phyloP scores from a whole-genome alignment of 2,113 vertebrate species.

The Daboia siamensis region DNA sequence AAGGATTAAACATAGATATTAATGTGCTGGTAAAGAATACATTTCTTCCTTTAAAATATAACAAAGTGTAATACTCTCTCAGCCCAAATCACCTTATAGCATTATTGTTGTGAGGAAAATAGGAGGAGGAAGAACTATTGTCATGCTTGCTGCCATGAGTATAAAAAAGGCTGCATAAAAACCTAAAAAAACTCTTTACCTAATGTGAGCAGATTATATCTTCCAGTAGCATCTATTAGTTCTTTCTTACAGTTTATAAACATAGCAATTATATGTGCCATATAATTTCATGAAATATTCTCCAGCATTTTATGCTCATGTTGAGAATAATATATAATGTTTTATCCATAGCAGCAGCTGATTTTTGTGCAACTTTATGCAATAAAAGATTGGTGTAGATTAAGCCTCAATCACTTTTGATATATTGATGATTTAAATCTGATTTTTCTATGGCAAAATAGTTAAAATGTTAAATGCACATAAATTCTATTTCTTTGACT shows the following conservation, averaged over 20 bases:
- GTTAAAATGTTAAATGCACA: neutral
- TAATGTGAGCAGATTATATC: constrained; percentile 41
- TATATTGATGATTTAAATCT: neutral
- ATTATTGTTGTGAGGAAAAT: neutral
- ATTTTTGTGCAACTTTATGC: neutral
- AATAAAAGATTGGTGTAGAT: neutral
- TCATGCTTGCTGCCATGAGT: too few relatives aligned
- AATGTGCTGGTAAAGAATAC: constrained; percentile 54
- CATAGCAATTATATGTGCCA: constrained; percentile 1
- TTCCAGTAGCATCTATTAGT: constrained; percentile 37
- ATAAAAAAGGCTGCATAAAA: too few relatives aligned
- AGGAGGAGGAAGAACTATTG: neutral
- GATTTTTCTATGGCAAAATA: neutral
- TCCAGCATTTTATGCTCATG: neutral
- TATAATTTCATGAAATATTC: neutral
- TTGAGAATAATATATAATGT: neutral
- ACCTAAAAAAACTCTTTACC: neutral
- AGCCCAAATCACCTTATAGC: neutral
- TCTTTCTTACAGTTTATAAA: constrained; percentile 33
- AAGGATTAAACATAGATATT: constrained; percentile 43
- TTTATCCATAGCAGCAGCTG: neutral
- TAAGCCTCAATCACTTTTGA: neutral
- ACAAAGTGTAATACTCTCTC: constrained; percentile 11
- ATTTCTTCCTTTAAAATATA: constrained; percentile 48
- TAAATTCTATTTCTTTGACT: neutral